phyloP scores from a whole-genome alignment of 37 sponge, comb jelly and placozoan genomes.

The Amphimedon queenslandica region DNA sequence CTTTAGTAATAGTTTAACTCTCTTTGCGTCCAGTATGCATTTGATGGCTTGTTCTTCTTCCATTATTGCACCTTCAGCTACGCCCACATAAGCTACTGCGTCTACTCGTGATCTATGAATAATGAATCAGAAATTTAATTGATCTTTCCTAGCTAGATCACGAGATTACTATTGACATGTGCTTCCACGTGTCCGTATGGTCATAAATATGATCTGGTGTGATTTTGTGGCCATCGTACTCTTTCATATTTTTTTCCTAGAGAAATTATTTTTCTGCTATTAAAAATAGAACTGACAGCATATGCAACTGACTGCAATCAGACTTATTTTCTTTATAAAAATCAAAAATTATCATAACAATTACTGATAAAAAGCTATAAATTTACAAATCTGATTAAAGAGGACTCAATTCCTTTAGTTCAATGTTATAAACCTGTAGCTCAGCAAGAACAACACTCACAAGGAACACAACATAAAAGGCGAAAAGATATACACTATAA shows the following conservation, averaged over 20 bases:
- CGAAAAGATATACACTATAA: constrained; percentile 62
- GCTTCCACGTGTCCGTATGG: no score
- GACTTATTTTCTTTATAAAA: no score
- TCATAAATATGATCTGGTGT: no score
- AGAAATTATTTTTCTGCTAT: no score
- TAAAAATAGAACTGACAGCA: no score
- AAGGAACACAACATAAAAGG: constrained; percentile 69
- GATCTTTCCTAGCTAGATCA: background rate
- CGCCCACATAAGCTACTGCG: background rate
- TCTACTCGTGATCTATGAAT: background rate
- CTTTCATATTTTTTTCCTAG: no score
- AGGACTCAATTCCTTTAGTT: no score
- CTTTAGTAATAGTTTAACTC: background rate
- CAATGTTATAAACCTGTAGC: constrained; percentile 44
- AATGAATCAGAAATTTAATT: background rate
- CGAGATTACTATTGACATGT: no score
- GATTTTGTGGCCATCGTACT: no score
- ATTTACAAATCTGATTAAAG: background rate
- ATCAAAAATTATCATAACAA: background rate
- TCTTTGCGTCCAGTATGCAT: background rate
- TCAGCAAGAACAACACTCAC: constrained; percentile 71
- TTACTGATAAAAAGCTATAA: background rate
- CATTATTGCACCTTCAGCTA: background rate
- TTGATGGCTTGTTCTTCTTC: background rate
- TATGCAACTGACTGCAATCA: no score